phyloP scores from a whole-genome alignment of 2,113 vertebrate genomes.

The Gymnocephalus cernua region DNA sequence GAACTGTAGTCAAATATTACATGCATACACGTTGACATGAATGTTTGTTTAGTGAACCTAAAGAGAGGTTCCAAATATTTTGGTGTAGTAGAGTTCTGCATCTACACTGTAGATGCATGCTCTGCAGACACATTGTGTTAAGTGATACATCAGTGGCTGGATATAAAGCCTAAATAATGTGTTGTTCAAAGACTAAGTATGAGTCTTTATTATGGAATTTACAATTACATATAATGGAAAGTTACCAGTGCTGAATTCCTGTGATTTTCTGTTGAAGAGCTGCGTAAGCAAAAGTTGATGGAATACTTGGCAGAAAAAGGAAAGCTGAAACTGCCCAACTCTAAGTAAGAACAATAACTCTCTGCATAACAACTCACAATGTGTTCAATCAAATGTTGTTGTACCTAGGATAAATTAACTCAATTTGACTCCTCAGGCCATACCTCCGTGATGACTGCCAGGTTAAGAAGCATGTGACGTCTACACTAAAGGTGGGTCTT shows the following conservation, averaged over 20 bases:
- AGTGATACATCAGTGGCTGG: neutral
- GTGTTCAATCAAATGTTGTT: neutral
- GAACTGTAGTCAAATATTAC: neutral
- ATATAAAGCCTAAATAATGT: neutral
- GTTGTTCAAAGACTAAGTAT: no score
- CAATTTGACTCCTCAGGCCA: constrained; percentile 46
- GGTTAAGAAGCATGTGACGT: neutral
- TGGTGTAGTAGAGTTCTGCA: neutral
- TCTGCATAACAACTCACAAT: accelerated
- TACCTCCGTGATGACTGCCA: constrained; percentile 12
- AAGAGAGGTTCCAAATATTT: neutral
- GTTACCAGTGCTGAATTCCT: neutral
- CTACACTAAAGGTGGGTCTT: constrained; percentile 39
- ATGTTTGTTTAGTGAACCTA: neutral
- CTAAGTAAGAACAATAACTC: constrained; percentile 64
- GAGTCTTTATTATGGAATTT: neutral
- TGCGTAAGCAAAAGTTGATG: constrained; percentile 81
- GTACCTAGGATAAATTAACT: accelerated
- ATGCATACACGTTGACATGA: neutral
- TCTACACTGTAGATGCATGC: neutral
- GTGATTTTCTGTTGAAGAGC: constrained; percentile 58
- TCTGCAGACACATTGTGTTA: neutral
- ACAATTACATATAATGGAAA: neutral
- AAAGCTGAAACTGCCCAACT: constrained; percentile 64
- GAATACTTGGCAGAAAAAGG: constrained; percentile 81